Evolutionary conservation across 2,113 vertebrate species (phyloP).

Genomic region (Suncus etruscus): DNA sequence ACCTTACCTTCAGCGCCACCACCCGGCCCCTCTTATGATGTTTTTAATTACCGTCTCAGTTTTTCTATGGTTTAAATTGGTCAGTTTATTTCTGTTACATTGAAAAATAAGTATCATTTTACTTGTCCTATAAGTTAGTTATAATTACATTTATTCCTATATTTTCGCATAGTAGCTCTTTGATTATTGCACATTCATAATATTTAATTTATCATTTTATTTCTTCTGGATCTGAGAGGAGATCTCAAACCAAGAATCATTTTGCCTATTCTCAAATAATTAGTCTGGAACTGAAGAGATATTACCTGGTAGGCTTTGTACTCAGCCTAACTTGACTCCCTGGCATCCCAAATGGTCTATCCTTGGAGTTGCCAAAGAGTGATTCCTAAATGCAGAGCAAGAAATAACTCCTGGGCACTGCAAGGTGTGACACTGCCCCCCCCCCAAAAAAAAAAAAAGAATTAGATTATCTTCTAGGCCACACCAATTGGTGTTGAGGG

Average conservation of each 20-base stretch:
- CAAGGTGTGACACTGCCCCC: too few species aligned
- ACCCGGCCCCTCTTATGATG: too few species aligned
- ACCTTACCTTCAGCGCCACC: too few species aligned
- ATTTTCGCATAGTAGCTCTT: neutral
- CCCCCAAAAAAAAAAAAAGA: too few species aligned
- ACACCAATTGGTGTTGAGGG: too few species aligned
- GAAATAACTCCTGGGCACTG: too few species aligned
- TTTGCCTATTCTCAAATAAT: neutral
- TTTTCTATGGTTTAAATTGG: neutral
- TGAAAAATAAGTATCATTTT: neutral
- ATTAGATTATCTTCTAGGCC: neutral
- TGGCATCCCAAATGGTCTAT: too few species aligned
- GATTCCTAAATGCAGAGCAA: too few species aligned
- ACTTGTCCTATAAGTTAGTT: neutral
- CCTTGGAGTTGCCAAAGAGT: too few species aligned
- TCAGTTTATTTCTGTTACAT: neutral
- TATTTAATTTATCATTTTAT: neutral
- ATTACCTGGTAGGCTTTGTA: too few species aligned
- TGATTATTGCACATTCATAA: neutral
- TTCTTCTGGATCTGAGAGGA: neutral
- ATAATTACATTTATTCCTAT: neutral
- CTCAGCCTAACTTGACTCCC: too few species aligned
- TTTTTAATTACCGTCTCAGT: neutral
- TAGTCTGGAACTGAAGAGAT: too few species aligned
- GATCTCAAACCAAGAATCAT: neutral